Evolutionary conservation across 1,140 invertebrate species (phyloP).

Genomic region (Bombus confusus): DNA sequence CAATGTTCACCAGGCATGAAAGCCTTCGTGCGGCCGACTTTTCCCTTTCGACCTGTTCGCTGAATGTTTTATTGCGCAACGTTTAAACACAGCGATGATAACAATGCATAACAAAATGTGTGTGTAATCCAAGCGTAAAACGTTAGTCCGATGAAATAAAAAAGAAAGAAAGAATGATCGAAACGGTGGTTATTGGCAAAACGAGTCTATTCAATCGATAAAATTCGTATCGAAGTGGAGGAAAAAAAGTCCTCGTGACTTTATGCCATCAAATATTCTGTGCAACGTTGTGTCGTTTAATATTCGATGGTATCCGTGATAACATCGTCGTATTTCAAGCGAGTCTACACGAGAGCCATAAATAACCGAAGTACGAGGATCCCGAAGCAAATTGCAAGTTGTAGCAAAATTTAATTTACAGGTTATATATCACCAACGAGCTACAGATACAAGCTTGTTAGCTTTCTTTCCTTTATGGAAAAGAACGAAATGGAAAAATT

Average conservation of each 20-base stretch:
- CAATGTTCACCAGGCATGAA: constrained; percentile 9
- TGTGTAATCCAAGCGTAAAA: not conserved
- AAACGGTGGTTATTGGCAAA: not conserved
- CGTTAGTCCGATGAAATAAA: not conserved
- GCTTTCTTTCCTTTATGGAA: not conserved
- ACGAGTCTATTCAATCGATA: not conserved
- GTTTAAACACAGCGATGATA: not conserved
- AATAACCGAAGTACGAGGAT: not conserved
- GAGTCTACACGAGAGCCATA: not conserved
- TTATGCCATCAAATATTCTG: too few species aligned
- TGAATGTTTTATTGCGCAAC: not conserved
- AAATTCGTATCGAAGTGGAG: not conserved
- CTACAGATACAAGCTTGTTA: too few species aligned
- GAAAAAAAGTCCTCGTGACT: not conserved
- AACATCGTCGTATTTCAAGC: not conserved
- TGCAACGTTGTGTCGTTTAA: not conserved
- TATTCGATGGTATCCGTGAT: not conserved
- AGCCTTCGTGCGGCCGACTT: constrained; percentile 18
- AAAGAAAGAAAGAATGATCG: not conserved
- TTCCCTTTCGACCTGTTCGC: constrained; percentile 25
- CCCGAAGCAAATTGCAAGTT: not conserved
- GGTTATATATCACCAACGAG: too few species aligned
- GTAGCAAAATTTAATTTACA: not conserved
- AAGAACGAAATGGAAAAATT: too few species aligned
- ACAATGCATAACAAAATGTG: not conserved